Base-by-base conservation (phyloP, 2,113 vertebrate genomes). In the Himantopus leucocephalus region DNA sequence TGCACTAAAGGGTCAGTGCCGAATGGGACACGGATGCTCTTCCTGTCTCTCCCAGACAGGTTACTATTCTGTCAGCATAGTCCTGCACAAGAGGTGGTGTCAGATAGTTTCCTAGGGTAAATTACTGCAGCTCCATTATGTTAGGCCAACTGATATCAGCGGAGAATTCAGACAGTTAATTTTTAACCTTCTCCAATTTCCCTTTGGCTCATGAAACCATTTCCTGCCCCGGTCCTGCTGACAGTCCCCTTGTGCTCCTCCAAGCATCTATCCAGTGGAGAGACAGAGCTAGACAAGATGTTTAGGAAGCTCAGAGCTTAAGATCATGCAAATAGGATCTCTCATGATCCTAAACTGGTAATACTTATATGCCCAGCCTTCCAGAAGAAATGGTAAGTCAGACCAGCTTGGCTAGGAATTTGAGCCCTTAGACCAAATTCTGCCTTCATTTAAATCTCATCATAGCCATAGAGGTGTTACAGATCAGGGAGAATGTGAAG, bases 111-210 rank as follows among this genome's bases (percentile, higher is more conserved):
- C 77, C 77, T 92, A 79, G 35, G 76, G 81, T 53, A 79, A 96
- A 92, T 79, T 87, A 70, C 64, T 82, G 91, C 64, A 79, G 39
- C 45, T 90, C 72, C 48, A 82, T 85, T 90, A 58, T 91, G 71
- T 94, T 85, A 85, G 78, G 50, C 71, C 77, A 95, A 76, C 24
- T 77, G 84, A 80, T 88, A 97, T 47, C 86, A 95, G 87, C 58
- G 85, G 86, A 95, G 84, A 95, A 92, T 94, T 79, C 84, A 82
- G 77, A 88, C 70, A 95, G 89, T 78, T 96, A 74, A 91, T 95
- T 97, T 94, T 96, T 88, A 94, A 93, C 63, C 55, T 90, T 85
- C 92, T 91, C 77, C 41, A 22, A 5, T 97, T 91, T 97, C 87
- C 37, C 74, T 89, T 60, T 63, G 74, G 74, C 71, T 90, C 71